Percentiles rank a stretch among this genome's conserved stretches.
phyloP scores from a whole-genome alignment of 2,797 vertebrate species.

The Tarsius wallacei region DNA sequence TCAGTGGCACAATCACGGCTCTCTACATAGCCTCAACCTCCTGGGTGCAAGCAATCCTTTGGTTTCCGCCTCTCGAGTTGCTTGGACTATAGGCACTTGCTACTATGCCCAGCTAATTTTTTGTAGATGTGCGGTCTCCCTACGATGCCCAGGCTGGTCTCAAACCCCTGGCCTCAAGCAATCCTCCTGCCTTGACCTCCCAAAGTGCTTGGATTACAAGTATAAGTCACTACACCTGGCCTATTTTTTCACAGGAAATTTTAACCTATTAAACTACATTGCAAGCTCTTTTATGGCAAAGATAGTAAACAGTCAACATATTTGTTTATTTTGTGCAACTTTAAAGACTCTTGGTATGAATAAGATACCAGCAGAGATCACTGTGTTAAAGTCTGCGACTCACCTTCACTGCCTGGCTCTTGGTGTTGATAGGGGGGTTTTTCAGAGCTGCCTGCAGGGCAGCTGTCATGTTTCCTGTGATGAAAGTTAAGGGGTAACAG shows the following conservation, averaged over 20 bases:
- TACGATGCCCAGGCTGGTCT: too few relatives aligned
- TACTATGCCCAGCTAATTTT: too few relatives aligned
- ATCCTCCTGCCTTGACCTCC: too few relatives aligned
- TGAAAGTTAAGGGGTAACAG: conserved; percentile 92
- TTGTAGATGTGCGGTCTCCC: too few relatives aligned
- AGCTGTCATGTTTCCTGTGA: conserved; percentile 97
- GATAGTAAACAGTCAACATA: neutral
- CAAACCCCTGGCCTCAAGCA: too few relatives aligned
- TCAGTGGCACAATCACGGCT: too few relatives aligned
- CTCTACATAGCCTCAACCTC: too few relatives aligned
- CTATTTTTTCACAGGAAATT: neutral
- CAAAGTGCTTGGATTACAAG: too few relatives aligned
- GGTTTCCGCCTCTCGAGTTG: too few relatives aligned
- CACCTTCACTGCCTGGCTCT: conserved; percentile 98
- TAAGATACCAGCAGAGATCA: neutral
- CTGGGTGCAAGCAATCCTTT: too few relatives aligned
- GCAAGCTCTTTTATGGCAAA: neutral
- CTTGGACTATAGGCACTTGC: too few relatives aligned
- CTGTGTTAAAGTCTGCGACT: conserved; percentile 51
- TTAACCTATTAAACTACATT: neutral
- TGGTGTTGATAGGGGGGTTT: conserved; percentile 99
- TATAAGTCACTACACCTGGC: too few relatives aligned
- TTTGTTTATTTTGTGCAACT: neutral
- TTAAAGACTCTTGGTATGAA: neutral
- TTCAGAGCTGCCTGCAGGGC: conserved; percentile 98